These are phyloP conservation scores for Brachyalestes nurse DNA, from an alignment of 2,797 vertebrate genomes.

Conservation along the genomic window DNA sequence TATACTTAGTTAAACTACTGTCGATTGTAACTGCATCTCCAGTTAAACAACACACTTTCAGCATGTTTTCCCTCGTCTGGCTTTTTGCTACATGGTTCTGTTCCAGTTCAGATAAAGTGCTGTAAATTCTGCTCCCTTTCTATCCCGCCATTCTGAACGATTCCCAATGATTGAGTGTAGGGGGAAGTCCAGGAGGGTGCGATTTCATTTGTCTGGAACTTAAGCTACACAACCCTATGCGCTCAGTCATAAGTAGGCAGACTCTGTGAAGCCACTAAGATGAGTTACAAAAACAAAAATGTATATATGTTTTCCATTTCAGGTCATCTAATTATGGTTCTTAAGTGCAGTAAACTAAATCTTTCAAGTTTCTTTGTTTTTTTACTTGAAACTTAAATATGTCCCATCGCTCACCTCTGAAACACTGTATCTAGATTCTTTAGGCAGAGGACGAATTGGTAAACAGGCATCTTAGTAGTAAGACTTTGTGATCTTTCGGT, in stretches of 20 bases:
- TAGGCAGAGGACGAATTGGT: neutral
- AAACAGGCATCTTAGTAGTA: neutral
- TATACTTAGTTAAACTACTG: neutral
- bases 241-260: neutral
- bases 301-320: neutral
- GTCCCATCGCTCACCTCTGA: neutral
- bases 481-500: constrained; percentile 3
- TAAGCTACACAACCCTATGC: neutral
- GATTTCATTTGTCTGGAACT: neutral
- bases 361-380: neutral
- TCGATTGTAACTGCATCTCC: neutral
- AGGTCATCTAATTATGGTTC: neutral
- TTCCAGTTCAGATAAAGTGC: constrained; percentile 12
- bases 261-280: neutral
- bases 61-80: neutral
- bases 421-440: neutral
- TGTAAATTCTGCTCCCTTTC: neutral
- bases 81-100: neutral
- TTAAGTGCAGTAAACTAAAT: neutral
- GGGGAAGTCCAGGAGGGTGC: neutral
- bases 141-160: neutral
- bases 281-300: neutral
- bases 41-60: too few species aligned
- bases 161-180: neutral
- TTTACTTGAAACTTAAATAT: neutral